Conservation (phyloP, 2,797 vertebrate genomes). For the Labroides dimidiatus region DNA sequence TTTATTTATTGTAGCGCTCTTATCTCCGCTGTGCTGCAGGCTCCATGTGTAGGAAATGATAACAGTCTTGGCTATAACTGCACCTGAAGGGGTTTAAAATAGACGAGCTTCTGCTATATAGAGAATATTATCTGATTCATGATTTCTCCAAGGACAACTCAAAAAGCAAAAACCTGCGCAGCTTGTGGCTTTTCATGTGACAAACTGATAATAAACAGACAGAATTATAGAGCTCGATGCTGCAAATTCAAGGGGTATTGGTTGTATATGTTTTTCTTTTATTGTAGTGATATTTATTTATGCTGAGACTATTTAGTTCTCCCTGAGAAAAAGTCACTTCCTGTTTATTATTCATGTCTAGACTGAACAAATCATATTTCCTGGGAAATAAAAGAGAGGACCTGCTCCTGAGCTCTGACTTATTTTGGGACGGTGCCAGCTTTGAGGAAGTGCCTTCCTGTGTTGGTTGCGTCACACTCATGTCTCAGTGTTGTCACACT, state of each 20-base stretch:
- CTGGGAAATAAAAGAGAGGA: conserved; percentile 38
- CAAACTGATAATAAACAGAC: conserved; percentile 28
- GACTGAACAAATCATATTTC: conserved; percentile 42
- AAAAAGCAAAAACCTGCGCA: background rate
- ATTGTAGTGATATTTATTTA: conserved; percentile 24
- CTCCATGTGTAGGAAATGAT: background rate
- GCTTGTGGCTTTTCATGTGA: conserved; percentile 2
- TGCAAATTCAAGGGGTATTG: conserved; percentile 6
- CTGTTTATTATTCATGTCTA: conserved; percentile 45
- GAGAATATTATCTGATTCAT: conserved; percentile 10
- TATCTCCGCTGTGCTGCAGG: conserved; percentile 17
- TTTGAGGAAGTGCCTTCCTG: conserved; percentile 1
- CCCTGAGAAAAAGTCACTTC: conserved; percentile 2
- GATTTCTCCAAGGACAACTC: conserved; percentile 7
- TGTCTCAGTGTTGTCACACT: background rate
- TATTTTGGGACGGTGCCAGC: background rate
- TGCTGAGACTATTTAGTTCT: conserved; percentile 31
- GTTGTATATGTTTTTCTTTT: conserved; percentile 24
- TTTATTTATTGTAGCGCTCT: conserved; percentile 13
- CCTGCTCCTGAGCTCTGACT: background rate
- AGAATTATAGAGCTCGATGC: conserved; percentile 13
- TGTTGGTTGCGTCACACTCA: conserved; percentile 22
- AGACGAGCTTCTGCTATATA: conserved; percentile 3
- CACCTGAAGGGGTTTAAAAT: conserved; percentile 10
- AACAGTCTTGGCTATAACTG: conserved; percentile 3